Evolutionary conservation across 2,888 invertebrate species (phyloP), one percentile per base, ranked within the genome.

Genomic region (Gari tellinella): DNA sequence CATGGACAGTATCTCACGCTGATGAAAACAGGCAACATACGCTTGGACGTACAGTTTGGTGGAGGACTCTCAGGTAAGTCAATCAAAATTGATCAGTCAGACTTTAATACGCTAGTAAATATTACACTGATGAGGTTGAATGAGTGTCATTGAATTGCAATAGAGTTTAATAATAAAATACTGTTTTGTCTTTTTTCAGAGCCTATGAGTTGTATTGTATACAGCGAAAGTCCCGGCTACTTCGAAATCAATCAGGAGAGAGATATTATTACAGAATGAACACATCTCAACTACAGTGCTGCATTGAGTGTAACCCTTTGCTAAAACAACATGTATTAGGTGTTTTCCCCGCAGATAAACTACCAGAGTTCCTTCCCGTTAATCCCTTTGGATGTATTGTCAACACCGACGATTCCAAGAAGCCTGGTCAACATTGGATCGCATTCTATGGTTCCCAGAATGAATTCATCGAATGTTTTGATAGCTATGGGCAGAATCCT

Each of bases 201-300:
- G 48, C 62, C 75, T 1, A 62, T 70, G 55, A 75, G 70, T 43
- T 75, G 75, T 15, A 63, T 75, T n/a, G 75, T 53, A 2, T 65
- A 61, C 41, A 64, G 60, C 45, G 53, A 61, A 4, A 56, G 68
- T 10, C 65, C 74, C 0, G 68, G 61, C 14, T 67, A 58, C 38
- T 73, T 73, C 21, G 67, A 67, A 48, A 68, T 74, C 43, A 69
- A 58, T 37, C 12, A 51, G 46, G 65, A 65, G 23, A 40, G 65
- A 21, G 60, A 64, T 46, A 69, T 74, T 21, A 64, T 74, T 21
- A 1, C 25, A n/a, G 31, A 43, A 69, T 69, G 69, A 23, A 69
- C 41, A 63, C 67, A 10, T 57, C 67, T 7, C 67, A 73, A 46
- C 48, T 73, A 23, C 8, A 53, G 21, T 69, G 74, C 45, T 38